Conservation (phyloP, 2,113 vertebrate species). For the Coptodon rendalli region DNA sequence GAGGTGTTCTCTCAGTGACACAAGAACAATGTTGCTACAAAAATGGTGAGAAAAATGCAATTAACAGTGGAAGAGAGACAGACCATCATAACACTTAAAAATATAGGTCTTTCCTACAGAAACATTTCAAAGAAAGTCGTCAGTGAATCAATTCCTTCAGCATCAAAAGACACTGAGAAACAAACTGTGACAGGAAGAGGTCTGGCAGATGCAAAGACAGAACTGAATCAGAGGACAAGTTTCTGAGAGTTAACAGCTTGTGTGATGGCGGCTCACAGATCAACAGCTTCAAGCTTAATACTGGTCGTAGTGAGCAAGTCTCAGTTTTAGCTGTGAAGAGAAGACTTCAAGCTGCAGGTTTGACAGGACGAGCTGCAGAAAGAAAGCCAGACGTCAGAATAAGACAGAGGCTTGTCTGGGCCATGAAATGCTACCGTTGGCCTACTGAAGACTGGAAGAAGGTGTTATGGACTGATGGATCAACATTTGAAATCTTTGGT, state of each 20-base stretch:
- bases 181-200: background rate
- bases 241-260: background rate
- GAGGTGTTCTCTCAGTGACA: background rate
- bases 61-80: background rate
- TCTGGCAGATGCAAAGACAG: background rate
- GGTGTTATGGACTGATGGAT: background rate
- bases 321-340: background rate
- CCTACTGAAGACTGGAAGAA: background rate
- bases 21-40: background rate
- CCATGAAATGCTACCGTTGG: background rate
- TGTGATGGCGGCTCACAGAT: background rate
- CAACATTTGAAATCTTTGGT: background rate
- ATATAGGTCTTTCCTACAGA: background rate
- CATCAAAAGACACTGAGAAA: background rate
- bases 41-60: background rate
- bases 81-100: accelerated
- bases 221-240: background rate
- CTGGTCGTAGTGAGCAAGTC: accelerated
- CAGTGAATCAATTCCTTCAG: background rate
- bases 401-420: background rate
- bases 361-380: background rate
- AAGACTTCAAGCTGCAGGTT: background rate
- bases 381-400: too few relatives aligned
- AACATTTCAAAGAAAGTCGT: background rate
- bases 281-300: background rate